Percentiles rank a stretch among this genome's conserved stretches.
These are phyloP conservation scores for Zootermopsis nevadensis DNA, from an alignment of 2,888 invertebrate species.

Conservation along the genomic window DNA sequence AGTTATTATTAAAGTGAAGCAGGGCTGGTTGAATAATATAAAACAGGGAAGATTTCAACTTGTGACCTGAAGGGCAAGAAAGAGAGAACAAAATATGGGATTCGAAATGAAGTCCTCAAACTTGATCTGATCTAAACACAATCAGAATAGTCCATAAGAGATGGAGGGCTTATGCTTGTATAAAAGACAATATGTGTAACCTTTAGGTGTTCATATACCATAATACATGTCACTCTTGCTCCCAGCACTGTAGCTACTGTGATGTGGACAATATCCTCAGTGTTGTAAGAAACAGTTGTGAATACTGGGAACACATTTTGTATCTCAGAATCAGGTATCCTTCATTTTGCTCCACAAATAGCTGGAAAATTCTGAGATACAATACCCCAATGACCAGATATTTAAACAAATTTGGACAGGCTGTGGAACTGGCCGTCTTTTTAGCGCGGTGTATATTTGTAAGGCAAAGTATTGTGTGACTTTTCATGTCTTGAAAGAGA, in stretches of 20 bases:
- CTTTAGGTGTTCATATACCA: no score
- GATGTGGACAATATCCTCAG: not conserved
- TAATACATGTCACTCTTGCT: not conserved
- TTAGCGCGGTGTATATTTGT: not conserved
- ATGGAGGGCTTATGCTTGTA: no score
- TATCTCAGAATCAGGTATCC: not conserved
- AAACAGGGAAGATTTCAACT: no score
- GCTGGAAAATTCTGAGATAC: not conserved
- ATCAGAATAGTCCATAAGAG: no score
- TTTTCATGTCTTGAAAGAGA: not conserved
- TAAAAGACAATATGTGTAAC: no score
- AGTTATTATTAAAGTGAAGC: no score
- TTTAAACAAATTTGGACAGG: not conserved
- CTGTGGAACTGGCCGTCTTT: conserved; percentile 7
- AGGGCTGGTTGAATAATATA: no score
- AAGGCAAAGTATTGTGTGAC: not conserved
- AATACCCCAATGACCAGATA: not conserved
- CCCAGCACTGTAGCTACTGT: conserved; percentile 10
- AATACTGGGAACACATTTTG: not conserved
- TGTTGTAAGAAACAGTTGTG: not conserved
- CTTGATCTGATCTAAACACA: no score
- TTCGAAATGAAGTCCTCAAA: no score
- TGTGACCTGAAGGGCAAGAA: no score
- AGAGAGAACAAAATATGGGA: no score
- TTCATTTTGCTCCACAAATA: no score